phyloP scores from a whole-genome alignment of 2,888 invertebrate species.

The Aphelenchoides bicaudatus region DNA sequence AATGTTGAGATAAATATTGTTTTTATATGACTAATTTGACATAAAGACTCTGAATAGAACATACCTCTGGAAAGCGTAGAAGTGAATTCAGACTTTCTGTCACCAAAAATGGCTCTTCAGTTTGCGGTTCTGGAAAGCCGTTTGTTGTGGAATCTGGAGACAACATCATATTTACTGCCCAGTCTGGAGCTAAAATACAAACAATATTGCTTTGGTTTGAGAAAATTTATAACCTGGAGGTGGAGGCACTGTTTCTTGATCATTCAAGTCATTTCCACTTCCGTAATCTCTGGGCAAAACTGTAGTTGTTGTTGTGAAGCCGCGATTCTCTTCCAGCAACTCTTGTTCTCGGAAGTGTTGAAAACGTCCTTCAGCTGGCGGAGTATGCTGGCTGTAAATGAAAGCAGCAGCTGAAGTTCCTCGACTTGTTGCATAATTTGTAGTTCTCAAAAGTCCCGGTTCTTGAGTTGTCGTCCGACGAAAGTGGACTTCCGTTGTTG shows the following conservation, averaged over 20 bases:
- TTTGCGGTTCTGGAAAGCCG: conserved; percentile 5
- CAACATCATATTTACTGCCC: conserved; percentile 12
- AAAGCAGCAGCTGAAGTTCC: background rate
- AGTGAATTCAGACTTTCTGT: conserved; percentile 9
- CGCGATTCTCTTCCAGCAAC: conserved; percentile 8
- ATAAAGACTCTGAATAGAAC: too few species aligned
- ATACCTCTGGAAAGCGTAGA: too few species aligned
- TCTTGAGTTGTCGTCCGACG: conserved; percentile 16
- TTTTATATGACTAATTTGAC: too few species aligned
- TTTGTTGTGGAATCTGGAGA: background rate
- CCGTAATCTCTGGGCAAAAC: background rate
- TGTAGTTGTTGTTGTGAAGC: background rate
- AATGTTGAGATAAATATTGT: too few species aligned
- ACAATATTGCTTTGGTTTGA: background rate
- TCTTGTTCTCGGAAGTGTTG: conserved; percentile 12
- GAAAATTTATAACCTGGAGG: background rate
- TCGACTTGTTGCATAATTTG: background rate
- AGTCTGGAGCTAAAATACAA: too few species aligned
- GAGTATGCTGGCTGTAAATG: conserved; percentile 1
- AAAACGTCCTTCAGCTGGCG: conserved; percentile 12
- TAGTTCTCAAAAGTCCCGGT: background rate
- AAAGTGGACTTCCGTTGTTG: too few species aligned
- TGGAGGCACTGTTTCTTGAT: too few species aligned
- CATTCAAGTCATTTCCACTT: background rate
- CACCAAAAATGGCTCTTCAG: conserved; percentile 14